A percentile compares a stretch with the other conserved stretches of the same genome.
Conservation (phyloP, 2,888 invertebrate genomes). For the Acrobasis repandana region DNA sequence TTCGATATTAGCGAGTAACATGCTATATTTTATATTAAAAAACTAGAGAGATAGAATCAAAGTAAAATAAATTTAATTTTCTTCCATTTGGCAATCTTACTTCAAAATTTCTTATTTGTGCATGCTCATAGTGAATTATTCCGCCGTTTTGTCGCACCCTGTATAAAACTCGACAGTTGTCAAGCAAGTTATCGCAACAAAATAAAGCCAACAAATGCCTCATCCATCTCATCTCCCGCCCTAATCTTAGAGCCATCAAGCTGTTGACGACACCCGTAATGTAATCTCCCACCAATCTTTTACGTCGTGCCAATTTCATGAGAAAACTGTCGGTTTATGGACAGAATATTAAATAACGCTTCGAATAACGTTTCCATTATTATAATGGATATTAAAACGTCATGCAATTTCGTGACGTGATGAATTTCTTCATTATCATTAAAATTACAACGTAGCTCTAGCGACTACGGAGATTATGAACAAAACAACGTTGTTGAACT, state of each 20-base stretch:
- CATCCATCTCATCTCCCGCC: slow-evolving; percentile 14
- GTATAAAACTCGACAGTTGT: no score
- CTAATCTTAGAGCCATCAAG: slow-evolving; percentile 13
- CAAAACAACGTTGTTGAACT: not conserved
- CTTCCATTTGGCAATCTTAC: no score
- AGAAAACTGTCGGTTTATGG: slow-evolving; percentile 21
- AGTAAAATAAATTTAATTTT: no score
- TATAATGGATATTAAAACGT: slow-evolving; percentile 21
- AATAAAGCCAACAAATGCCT: slow-evolving; percentile 14
- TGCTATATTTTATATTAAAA: no score
- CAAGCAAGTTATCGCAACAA: not conserved
- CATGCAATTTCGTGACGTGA: slow-evolving; percentile 15
- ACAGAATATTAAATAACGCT: slow-evolving; percentile 17
- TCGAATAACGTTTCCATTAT: slow-evolving; percentile 13
- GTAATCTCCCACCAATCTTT: slow-evolving; percentile 23
- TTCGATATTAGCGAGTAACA: no score
- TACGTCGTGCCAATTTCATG: slow-evolving; percentile 20
- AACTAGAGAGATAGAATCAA: no score
- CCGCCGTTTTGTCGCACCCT: no score
- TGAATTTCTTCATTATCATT: slow-evolving; percentile 8
- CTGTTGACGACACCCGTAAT: slow-evolving; percentile 17
- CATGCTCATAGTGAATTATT: no score
- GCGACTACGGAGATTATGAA: not conserved
- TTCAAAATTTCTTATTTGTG: no score
- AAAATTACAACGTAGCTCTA: not conserved